Evolutionary conservation across 1,140 invertebrate genomes (phyloP), one percentile per base, ranked within the genome.

Genomic region (Papilio helenus): DNA sequence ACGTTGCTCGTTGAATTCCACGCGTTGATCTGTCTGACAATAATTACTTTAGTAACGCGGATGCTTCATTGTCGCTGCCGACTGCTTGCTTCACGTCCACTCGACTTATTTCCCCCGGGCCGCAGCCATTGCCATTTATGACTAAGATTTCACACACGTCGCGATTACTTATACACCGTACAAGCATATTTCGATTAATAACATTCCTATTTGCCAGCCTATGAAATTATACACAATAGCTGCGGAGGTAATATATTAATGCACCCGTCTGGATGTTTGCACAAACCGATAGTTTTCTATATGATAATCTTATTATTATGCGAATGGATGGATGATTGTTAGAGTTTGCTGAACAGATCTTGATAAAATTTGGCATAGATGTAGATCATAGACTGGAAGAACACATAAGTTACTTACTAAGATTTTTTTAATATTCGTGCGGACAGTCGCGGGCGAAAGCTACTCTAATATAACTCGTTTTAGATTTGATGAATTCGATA

Each of bases 81-180:
- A 81, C 85, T 86, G 86, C 84, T 90, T 89, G 88, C 85, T 88
- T 88, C 82, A 86, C 83, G 88, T 86, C 85, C 90, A 91, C 89
- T 93, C 88, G 89, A 90, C 89, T 92, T 91, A 93, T 93, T 93
- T 93, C 91, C 91, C 91, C 34, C 16, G 91, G 84, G 91, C 74
- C 84, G 79, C 80, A 81, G 82, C 85, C 87, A 89, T 90, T 90
- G 88, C 85, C 86, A 90, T 91, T 91, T 88, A 87, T 89, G 88
- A 88, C 88, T 89, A 92, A 92, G 89, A 92, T 92, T 92, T 89
- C 86, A 82, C 79, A 82, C 81, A 74, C 80, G 79, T 76, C 79
- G 81, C 72, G 76, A 73, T 44, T 83, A 81, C 77, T 71, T 83
- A 79, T 34, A 77, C 16, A 10, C 18, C 76, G 44, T 68, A 68